Evolutionary conservation across 2,113 vertebrate genomes (phyloP).

Genomic region (Spheniscus mendiculus): DNA sequence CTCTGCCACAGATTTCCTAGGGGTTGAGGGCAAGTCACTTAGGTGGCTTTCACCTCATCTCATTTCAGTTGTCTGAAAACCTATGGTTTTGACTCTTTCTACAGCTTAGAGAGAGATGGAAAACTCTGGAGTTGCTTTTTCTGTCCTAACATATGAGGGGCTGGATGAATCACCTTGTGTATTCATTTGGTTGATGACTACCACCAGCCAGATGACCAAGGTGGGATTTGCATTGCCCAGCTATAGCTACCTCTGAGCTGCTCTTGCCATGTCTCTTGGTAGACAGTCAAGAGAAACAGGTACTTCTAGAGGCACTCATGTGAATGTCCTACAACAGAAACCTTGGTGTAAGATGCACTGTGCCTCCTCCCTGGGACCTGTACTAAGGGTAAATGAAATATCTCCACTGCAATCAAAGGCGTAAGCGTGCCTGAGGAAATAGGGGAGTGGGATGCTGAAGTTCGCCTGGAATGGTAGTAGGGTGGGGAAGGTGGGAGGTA

Average conservation of each 20-base stretch:
- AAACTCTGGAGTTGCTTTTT: neutral
- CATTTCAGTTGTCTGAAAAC: neutral
- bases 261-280: neutral
- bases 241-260: neutral
- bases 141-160: fast-evolving
- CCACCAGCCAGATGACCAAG: neutral
- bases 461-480: neutral
- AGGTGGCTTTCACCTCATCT: neutral
- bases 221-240: neutral
- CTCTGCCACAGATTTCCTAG: neutral
- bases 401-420: neutral
- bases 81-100: neutral
- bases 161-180: neutral
- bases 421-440: neutral
- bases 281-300: neutral
- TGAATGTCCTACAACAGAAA: neutral
- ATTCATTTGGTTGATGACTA: neutral
- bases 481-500: neutral
- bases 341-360: fast-evolving
- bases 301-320: neutral
- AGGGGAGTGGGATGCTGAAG: neutral
- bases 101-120: neutral
- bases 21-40: neutral
- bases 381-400: neutral
- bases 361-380: neutral